Percentiles rank a stretch among this genome's conserved stretches.
Evolutionary conservation across 2,113 vertebrate genomes (phyloP).

Genomic region (Mastomys natalensis): DNA sequence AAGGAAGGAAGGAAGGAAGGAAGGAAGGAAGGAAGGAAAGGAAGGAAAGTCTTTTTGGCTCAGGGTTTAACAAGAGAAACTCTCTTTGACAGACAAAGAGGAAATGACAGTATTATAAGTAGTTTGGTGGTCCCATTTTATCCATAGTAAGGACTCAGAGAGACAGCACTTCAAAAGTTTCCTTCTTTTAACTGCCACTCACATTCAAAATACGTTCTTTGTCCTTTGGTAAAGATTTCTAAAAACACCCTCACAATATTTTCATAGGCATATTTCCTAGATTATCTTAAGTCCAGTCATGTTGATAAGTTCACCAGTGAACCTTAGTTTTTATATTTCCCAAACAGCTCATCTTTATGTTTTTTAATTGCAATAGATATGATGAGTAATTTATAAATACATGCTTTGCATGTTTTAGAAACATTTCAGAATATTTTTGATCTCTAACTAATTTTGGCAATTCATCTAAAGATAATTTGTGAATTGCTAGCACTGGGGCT

Average conservation of each 20-base stretch:
- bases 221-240: background rate
- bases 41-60: background rate
- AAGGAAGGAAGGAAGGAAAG: background rate
- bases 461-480: background rate
- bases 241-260: background rate
- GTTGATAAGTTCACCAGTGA: background rate
- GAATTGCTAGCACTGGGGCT: background rate
- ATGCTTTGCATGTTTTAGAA: background rate
- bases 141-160: background rate
- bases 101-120: too few species aligned
- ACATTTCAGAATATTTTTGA: background rate
- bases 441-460: background rate
- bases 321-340: background rate
- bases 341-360: background rate
- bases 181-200: background rate
- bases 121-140: too few species aligned
- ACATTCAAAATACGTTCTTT: background rate
- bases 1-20: background rate
- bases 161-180: background rate
- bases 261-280: too few species aligned
- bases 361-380: background rate
- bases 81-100: too few species aligned
- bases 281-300: background rate
- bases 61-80: background rate
- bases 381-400: background rate